Percentiles rank a stretch among this genome's conserved stretches.
Evolutionary conservation across 92 coral and sea anemone species (phyloP).

Genomic region (Meandrina meandrites): DNA sequence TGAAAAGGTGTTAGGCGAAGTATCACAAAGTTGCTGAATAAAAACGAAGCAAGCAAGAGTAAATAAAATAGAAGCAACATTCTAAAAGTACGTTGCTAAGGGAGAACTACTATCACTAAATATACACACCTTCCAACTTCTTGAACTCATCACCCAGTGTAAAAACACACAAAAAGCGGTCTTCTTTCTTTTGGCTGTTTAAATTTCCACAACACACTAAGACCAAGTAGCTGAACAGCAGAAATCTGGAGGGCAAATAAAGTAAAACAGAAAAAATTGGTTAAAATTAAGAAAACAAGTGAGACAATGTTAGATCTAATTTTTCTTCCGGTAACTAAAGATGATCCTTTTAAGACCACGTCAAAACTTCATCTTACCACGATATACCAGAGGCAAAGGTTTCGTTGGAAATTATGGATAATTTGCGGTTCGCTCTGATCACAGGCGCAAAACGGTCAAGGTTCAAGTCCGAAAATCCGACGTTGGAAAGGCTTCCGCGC

Average conservation of each 20-base stretch:
- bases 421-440: background rate
- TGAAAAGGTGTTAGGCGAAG: background rate
- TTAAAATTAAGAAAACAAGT: background rate
- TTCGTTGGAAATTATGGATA: background rate
- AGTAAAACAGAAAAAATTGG: background rate
- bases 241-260: conserved; percentile 8
- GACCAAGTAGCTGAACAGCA: background rate
- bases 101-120: background rate
- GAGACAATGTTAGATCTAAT: background rate
- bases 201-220: background rate
- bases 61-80: background rate
- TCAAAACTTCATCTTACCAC: background rate
- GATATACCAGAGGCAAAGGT: background rate
- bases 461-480: background rate
- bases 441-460: background rate
- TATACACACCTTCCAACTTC: conserved; percentile 30
- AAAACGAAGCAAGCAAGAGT: background rate
- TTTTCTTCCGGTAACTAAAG: background rate
- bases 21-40: background rate
- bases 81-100: conserved; percentile 4
- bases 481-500: background rate
- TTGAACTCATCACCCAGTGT: conserved; percentile 21
- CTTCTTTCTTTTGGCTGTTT: background rate
- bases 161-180: background rate
- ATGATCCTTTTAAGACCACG: background rate